Percentiles rank a stretch among this genome's conserved stretches.
Evolutionary conservation across 53 echinoderm and acorn worm genomes (phyloP).

Genomic region (Antedon mediterranea): DNA sequence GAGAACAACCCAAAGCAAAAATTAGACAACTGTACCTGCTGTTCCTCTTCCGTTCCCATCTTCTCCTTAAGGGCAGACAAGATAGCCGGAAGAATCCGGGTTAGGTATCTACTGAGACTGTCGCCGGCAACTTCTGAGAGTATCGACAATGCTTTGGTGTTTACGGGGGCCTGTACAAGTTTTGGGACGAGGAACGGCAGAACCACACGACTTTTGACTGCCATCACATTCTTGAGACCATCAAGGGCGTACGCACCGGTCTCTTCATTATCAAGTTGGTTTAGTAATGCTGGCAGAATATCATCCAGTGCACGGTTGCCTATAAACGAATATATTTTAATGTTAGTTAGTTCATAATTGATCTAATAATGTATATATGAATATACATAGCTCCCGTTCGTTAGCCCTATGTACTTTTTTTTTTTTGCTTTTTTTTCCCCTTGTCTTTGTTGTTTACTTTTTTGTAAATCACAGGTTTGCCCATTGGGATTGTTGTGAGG

Average conservation of each 20-base stretch:
- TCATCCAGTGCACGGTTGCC: conserved; percentile 86
- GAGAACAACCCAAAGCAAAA: too few relatives aligned
- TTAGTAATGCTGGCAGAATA: conserved; percentile 63
- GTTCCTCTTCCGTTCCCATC: conserved; percentile 51
- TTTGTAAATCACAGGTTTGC: too few relatives aligned
- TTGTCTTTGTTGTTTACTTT: too few relatives aligned
- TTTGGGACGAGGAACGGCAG: conserved; percentile 91
- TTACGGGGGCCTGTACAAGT: conserved; percentile 76
- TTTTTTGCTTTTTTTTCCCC: too few relatives aligned
- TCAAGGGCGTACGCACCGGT: conserved; percentile 63
- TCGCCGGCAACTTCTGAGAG: conserved; percentile 93
- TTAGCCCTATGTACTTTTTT: too few relatives aligned
- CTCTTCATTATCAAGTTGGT: conserved; percentile 39
- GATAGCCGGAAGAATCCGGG: conserved; percentile 76
- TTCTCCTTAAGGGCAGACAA: conserved; percentile 72
- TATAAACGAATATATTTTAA: conserved; percentile 12
- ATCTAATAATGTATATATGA: too few relatives aligned
- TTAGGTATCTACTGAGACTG: conserved; percentile 59
- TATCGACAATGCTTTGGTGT: conserved; percentile 80
- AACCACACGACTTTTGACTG: conserved; percentile 87
- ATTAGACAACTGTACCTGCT: conserved; percentile 29
- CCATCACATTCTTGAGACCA: conserved; percentile 94
- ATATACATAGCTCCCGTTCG: too few relatives aligned
- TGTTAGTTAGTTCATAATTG: too few relatives aligned
- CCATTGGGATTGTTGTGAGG: too few relatives aligned